Conservation (phyloP, 2,797 vertebrate species). For the Sus cebifrons region DNA sequence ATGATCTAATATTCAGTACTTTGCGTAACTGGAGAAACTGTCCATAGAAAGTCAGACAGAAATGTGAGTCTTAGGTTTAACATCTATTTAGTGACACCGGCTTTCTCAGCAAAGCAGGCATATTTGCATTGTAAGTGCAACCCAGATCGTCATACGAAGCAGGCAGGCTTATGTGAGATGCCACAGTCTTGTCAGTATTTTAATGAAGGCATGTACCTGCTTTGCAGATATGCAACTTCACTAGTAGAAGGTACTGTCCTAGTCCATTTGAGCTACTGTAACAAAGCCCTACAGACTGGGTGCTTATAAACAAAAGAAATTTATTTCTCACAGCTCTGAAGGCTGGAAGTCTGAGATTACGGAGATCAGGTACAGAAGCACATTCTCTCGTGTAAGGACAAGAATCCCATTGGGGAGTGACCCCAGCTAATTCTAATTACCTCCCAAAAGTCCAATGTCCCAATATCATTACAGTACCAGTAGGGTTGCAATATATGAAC, state of each 20-base stretch:
- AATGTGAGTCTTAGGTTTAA: neutral
- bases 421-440: neutral
- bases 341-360: neutral
- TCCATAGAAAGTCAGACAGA: neutral
- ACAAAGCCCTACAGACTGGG: too few relatives aligned
- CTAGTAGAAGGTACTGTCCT: neutral
- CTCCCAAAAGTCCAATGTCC: too few relatives aligned
- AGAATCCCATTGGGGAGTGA: neutral
- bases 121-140: neutral
- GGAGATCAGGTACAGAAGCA: neutral
- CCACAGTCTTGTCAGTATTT: neutral
- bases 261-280: neutral
- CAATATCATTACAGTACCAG: too few relatives aligned
- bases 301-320: neutral
- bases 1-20: neutral
- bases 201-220: fast-evolving
- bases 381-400: too few relatives aligned
- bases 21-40: neutral
- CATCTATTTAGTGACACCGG: neutral
- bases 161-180: neutral
- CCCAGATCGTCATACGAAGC: neutral
- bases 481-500: neutral
- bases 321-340: neutral
- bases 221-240: neutral
- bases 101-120: neutral